Conservation (phyloP, 2,888 invertebrate genomes). For the Lasioglossum pauxillum region DNA sequence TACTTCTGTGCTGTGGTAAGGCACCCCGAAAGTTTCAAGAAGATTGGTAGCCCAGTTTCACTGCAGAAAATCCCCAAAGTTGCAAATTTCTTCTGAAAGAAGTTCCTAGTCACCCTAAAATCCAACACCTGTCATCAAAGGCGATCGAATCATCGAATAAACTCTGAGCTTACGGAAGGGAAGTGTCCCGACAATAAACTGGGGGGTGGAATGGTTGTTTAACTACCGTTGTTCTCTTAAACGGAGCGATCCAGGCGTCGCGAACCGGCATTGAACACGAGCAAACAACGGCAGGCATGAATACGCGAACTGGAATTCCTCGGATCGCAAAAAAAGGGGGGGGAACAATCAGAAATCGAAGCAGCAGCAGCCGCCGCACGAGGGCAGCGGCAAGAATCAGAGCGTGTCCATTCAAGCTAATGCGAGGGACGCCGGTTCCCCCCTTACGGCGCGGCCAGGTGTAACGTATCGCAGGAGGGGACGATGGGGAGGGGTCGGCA, state of each 20-base stretch:
- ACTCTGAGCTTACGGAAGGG: not conserved
- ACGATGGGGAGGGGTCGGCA: constrained; percentile 1
- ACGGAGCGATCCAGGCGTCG: not conserved
- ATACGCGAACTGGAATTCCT: not conserved
- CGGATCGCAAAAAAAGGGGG: not conserved
- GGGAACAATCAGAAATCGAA: constrained; percentile 21
- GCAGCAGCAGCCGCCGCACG: constrained; percentile 5
- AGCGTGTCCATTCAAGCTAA: constrained; percentile 26
- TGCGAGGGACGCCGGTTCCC: not conserved
- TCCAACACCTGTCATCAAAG: not conserved
- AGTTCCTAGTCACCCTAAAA: not conserved
- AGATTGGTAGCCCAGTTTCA: too few relatives aligned
- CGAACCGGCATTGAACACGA: not conserved
- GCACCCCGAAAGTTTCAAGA: too few relatives aligned
- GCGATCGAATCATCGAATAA: not conserved
- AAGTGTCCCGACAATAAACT: not conserved
- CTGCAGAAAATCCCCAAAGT: not conserved
- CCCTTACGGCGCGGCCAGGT: constrained; percentile 8
- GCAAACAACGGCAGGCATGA: not conserved
- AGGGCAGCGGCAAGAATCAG: constrained; percentile 24
- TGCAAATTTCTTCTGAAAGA: not conserved
- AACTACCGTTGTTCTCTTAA: not conserved
- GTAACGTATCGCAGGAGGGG: constrained; percentile 27
- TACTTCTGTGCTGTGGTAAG: not conserved
- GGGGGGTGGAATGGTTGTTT: not conserved